Evolutionary conservation across 92 coral and sea anemone genomes (phyloP), one percentile per base, ranked within the genome.

Genomic region (Epizoanthus stellaris): DNA sequence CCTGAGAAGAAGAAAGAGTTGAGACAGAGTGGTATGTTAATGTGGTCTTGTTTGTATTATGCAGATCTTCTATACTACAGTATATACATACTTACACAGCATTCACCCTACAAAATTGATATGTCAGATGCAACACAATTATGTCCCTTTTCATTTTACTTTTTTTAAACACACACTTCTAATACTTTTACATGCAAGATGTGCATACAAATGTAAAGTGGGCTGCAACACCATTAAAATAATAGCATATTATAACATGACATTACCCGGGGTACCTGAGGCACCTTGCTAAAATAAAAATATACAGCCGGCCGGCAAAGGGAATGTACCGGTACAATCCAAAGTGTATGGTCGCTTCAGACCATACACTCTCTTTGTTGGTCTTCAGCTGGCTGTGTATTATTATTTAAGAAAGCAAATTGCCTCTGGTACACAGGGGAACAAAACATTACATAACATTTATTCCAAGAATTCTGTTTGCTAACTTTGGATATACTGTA

Each of bases 21-120:
- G 68, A 83, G 76, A 76, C 54, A 83, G 76, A 83, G 80, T 70
- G 87, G 69, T 83, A 30, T 30, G 34, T 30, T 30, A 30, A 83
- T 20, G 86, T 45, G 42, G n/a, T 67, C 71, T 67, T 36, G 42
- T 67, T 67, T 67, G 71, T 67, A 36, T 67, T 67, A 36, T 7
- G 38, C 42, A 67, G 71, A 67, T 67, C 71, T 67, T 67, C 71
- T 67, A 25, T 67, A 4, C 25, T 67, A 67, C 71, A 23, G 17
- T 59, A 59, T 59, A 59, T 59, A 19, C 34, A 30, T 30, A 30
- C 34, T 30, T 30, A 30, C 34, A 30, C 34, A 30, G 34, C 34
- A 30, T 30, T 30, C 36, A 30, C 36, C 36, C 36, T 30, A 30
- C 36, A 30, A 30, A 30, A 30, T 30, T 59, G 14, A 20, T 59